These are phyloP conservation scores for Aplysina aerophoba DNA, from an alignment of 37 sponge, comb jelly and placozoan species.

Conservation along the genomic window DNA sequence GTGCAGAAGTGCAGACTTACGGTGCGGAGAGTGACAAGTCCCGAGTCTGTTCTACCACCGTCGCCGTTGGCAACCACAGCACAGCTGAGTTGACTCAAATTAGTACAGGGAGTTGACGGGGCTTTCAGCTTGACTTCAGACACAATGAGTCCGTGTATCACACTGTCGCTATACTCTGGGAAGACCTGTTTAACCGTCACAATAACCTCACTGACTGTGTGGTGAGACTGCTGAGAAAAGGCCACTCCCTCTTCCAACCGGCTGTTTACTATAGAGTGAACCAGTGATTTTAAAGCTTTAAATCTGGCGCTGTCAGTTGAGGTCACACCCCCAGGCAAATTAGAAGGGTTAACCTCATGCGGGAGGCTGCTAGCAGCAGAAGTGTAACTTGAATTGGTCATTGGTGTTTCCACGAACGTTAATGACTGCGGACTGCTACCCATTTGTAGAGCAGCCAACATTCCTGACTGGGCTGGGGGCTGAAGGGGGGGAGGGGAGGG, in stretches of 20 bases:
- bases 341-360: too few relatives aligned
- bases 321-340: neutral
- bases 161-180: neutral
- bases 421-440: too few relatives aligned
- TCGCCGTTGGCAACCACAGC: slow-evolving; percentile 7
- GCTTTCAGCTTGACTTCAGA: neutral
- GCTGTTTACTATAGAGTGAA: neutral
- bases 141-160: neutral
- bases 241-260: neutral
- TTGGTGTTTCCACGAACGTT: too few relatives aligned
- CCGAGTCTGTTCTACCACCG: neutral
- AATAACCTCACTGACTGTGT: slow-evolving; percentile 9
- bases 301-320: neutral
- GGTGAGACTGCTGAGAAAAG: slow-evolving; percentile 2
- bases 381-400: too few relatives aligned
- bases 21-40: neutral
- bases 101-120: too few relatives aligned
- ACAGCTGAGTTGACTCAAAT: too few relatives aligned
- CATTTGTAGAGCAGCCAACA: too few relatives aligned
- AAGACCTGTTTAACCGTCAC: neutral
- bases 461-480: too few relatives aligned
- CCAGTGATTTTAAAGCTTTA: neutral
- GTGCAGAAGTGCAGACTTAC: neutral
- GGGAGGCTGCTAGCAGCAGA: too few relatives aligned
- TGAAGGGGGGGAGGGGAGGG: too few relatives aligned